These are phyloP conservation scores for Magallana ariakensis DNA, from an alignment of 1,140 invertebrate genomes.

Conservation along the genomic window DNA sequence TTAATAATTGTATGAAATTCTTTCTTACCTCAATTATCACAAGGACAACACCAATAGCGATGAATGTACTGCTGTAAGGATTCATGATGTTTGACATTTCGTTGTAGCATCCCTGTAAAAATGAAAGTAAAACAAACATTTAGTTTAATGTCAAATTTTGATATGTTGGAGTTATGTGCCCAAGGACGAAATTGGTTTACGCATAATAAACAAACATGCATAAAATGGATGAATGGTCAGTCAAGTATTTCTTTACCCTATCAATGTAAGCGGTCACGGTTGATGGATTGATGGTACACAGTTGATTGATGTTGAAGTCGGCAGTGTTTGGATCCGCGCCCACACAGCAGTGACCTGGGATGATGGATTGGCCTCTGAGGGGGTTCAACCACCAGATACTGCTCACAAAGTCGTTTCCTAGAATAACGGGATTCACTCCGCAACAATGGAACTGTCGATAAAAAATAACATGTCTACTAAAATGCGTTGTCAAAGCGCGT, in stretches of 20 bases:
- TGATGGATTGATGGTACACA: conserved; percentile 42
- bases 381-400: conserved; percentile 43
- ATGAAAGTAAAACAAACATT: background rate
- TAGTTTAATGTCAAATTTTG: background rate
- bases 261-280: conserved; percentile 41
- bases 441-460: conserved; percentile 48
- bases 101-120: conserved; percentile 51
- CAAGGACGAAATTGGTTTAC: too few relatives aligned
- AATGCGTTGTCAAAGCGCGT: too few relatives aligned
- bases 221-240: conserved; percentile 6
- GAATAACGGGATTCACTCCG: conserved; percentile 46
- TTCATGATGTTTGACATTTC: conserved; percentile 38
- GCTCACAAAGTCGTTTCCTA: conserved; percentile 48
- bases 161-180: too few relatives aligned
- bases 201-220: background rate
- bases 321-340: conserved; percentile 45
- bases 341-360: conserved; percentile 49
- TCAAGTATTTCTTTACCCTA: conserved; percentile 44
- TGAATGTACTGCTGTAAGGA: conserved; percentile 49
- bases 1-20: too few relatives aligned
- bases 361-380: conserved; percentile 32
- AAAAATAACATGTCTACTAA: too few relatives aligned
- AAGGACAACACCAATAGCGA: conserved; percentile 42
- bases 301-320: conserved; percentile 40
- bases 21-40: conserved; percentile 49